Percentiles rank a stretch among this genome's conserved stretches.
Evolutionary conservation across 2,888 invertebrate genomes (phyloP).

Genomic region (Odontothrips loti): DNA sequence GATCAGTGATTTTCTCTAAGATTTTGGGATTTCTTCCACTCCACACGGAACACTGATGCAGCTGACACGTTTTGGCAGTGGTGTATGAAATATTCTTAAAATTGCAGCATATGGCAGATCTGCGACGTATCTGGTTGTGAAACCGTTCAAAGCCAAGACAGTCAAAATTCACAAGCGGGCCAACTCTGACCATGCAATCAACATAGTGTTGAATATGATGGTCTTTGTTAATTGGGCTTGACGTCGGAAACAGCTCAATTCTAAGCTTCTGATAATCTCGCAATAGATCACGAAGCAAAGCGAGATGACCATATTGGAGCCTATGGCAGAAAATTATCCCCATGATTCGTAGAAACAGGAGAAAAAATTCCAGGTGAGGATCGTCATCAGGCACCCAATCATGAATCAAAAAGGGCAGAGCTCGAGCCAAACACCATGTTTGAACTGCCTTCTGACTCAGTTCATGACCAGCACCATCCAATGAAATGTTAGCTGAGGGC

Average conservation of each 20-base stretch:
- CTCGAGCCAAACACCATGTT: conserved; percentile 37
- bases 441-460: conserved; percentile 38
- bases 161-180: conserved; percentile 35
- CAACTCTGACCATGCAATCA: conserved; percentile 37
- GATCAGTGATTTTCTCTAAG: neutral
- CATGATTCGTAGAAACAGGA: conserved; percentile 37
- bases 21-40: conserved; percentile 35
- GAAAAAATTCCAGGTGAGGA: conserved; percentile 35
- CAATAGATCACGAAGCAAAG: neutral
- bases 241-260: neutral
- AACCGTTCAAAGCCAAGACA: conserved; percentile 39
- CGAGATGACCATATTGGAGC: neutral
- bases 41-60: conserved; percentile 35
- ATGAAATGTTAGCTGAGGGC: conserved; percentile 36
- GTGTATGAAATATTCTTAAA: conserved; percentile 37
- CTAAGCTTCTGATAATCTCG: neutral
- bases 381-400: conserved; percentile 36
- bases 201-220: conserved; percentile 30
- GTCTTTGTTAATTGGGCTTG: neutral
- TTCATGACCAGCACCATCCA: conserved; percentile 34
- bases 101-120: conserved; percentile 37
- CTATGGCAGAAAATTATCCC: conserved; percentile 33
- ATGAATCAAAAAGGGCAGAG: conserved; percentile 38
- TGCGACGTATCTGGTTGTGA: conserved; percentile 35
- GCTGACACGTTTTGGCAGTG: conserved; percentile 35